Conservation (phyloP, 2,888 invertebrate genomes). For the Ophion slaviceki region DNA sequence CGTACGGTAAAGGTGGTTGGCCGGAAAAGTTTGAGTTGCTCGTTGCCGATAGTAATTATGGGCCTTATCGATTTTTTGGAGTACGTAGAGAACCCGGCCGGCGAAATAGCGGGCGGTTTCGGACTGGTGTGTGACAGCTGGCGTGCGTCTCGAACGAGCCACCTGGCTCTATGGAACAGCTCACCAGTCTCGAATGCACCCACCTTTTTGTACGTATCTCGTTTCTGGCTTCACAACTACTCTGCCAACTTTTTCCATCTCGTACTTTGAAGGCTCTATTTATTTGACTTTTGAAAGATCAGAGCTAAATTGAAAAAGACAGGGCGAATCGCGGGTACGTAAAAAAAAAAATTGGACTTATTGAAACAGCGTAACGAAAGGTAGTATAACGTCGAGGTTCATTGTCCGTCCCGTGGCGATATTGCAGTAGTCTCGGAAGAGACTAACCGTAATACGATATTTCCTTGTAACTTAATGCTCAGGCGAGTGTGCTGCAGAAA, state of each 20-base stretch:
- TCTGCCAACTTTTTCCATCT: neutral
- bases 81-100: constrained; percentile 48
- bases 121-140: constrained; percentile 67
- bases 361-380: constrained; percentile 4
- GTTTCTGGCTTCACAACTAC: constrained; percentile 18
- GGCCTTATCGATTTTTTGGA: constrained; percentile 55
- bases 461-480: constrained; percentile 78
- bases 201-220: constrained; percentile 2
- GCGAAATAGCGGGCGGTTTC: constrained; percentile 71
- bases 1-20: neutral
- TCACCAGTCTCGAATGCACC: constrained; percentile 31
- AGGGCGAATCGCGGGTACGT: neutral
- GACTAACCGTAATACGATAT: constrained; percentile 77
- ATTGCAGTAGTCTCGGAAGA: constrained; percentile 44
- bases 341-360: neutral
- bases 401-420: constrained; percentile 62
- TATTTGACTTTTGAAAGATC: neutral
- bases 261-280: neutral
- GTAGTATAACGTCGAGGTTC: constrained; percentile 55
- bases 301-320: too few species aligned
- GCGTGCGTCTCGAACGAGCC: constrained; percentile 61
- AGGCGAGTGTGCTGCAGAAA: constrained; percentile 12
- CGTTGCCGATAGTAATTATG: constrained; percentile 37
- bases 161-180: constrained; percentile 55
- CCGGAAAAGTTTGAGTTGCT: constrained; percentile 33